A percentile compares a stretch with the other conserved stretches of the same genome.
Evolutionary conservation across 2,888 invertebrate species (phyloP).

Genomic region (Callyntrura guangdongensis): DNA sequence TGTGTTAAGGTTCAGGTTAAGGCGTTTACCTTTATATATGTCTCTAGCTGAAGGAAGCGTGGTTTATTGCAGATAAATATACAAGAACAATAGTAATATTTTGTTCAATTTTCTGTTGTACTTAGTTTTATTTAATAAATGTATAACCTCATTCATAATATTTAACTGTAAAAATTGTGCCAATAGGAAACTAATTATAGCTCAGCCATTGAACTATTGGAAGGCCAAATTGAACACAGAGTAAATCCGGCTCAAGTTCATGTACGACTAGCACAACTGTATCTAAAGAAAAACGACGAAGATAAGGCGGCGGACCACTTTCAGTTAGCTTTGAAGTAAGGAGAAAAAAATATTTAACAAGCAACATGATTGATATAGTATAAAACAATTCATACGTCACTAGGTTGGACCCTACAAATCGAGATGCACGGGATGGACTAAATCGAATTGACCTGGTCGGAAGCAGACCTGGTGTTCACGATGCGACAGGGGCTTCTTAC

Average conservation of each 20-base stretch:
- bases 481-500: constrained; percentile 75
- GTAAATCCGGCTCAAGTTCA: constrained; percentile 89
- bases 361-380: neutral
- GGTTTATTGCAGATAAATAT: too few species aligned
- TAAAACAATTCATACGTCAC: too few species aligned
- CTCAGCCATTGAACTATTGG: constrained; percentile 90
- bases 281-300: constrained; percentile 88
- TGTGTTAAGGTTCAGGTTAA: too few species aligned
- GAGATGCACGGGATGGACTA: constrained; percentile 89
- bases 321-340: constrained; percentile 89
- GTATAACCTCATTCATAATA: too few species aligned
- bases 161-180: neutral
- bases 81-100: too few species aligned
- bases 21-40: too few species aligned
- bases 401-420: constrained; percentile 90
- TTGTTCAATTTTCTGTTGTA: too few species aligned
- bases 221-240: constrained; percentile 88
- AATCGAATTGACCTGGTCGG: constrained; percentile 88
- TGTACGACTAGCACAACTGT: constrained; percentile 89
- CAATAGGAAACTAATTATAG: constrained; percentile 88
- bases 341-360: neutral
- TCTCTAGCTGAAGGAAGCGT: too few species aligned
- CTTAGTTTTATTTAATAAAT: too few species aligned
- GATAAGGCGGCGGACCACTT: constrained; percentile 91
- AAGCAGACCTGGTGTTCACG: constrained; percentile 84